Percentiles rank a stretch among this genome's conserved stretches.
These are phyloP conservation scores for Hemibagrus guttatus DNA, from an alignment of 2,797 vertebrate genomes.

Conservation along the genomic window DNA sequence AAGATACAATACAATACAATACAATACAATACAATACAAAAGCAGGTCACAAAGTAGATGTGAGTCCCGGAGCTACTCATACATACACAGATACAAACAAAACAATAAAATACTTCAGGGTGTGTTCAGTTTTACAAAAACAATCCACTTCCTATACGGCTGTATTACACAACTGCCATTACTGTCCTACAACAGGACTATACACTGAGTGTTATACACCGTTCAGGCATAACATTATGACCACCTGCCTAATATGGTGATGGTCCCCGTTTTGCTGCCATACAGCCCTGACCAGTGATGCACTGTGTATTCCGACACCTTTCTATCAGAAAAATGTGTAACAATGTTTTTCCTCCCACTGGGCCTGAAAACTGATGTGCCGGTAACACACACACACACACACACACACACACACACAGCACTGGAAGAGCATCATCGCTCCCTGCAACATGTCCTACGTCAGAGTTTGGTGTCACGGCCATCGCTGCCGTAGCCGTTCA, in stretches of 20 bases:
- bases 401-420: not conserved
- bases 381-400: not conserved
- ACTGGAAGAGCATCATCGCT: not conserved
- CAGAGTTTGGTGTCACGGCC: conserved; percentile 4
- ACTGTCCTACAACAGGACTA: no score
- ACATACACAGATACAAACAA: not conserved
- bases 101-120: not conserved
- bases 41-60: not conserved
- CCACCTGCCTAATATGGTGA: no score
- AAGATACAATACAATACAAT: no score
- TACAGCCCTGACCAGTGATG: no score
- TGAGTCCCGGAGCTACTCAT: not conserved
- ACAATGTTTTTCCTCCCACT: no score
- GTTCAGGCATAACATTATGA: no score
- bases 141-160: not conserved
- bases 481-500: conserved; percentile 24
- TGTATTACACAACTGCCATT: not conserved
- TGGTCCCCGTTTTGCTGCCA: no score
- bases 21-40: no score
- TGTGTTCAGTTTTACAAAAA: not conserved
- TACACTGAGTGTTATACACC: no score
- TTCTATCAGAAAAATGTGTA: no score
- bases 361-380: not conserved
- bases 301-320: no score
- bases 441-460: not conserved